Evolutionary conservation across 2,797 vertebrate species (phyloP), one percentile per base, ranked within the genome.

Genomic region (Hyperoplus immaculatus): DNA sequence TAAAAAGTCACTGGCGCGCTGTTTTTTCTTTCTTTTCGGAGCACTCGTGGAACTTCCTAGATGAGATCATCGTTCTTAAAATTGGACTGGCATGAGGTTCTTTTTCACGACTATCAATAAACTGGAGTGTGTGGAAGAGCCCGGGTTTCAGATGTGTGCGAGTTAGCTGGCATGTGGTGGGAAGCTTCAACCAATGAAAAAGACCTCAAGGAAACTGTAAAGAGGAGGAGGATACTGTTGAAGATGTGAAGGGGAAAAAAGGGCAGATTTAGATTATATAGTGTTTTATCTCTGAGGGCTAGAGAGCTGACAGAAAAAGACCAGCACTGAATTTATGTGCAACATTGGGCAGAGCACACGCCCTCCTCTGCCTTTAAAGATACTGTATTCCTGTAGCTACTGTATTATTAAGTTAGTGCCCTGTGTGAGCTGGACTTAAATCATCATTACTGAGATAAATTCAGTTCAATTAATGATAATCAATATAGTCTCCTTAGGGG

Each of bases 191-290:
- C 80, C 66, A 15, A 53, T 7, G 18, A 77, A 72, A 78, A 61
- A 13, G 29, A 29, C 29, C 29, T 29, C 45, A 15, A 21, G 64
- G 45, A 72, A 71, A 74, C 39, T 16, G 38, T 67, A 39, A 38
- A 2, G 29, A 29, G 29, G 29, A 29, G 29, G 64, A 43, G 71
- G 70, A 84, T 29, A 42, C 21, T 16, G 65, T 10, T 29, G 75
- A 67, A 69, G 81, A 86, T 42, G 77, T 60, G 43, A 78, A 80
- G 64, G 70, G 60, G 29, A 29, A 29, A 73, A 81, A 69, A 39
- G 18, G 11, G 21, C 68, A 84, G 88, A 93, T 92, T 91, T 65
- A 84, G 88, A 93, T 92, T 91, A 93, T 77, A 87, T 66, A 78
- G 73, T 77, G 75, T 62, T 87, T 88, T 77, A 81, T 87, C 82